phyloP scores from a whole-genome alignment of 1,140 invertebrate genomes.

The Bombus difficillimus region DNA sequence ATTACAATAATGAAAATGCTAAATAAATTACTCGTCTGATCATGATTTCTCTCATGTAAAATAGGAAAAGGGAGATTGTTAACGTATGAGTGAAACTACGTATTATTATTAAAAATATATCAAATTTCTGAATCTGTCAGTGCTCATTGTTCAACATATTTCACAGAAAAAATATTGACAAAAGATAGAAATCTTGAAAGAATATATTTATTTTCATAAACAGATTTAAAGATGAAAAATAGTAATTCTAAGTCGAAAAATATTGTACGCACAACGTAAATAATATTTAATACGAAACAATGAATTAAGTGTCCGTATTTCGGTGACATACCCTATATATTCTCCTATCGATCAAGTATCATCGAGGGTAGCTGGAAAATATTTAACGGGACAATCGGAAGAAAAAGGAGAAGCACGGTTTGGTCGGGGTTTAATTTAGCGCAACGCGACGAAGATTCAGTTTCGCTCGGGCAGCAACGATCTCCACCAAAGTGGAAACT shows the following conservation, averaged over 20 bases:
- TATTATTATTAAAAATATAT: no score
- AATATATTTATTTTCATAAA: no score
- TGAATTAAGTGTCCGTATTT: neutral
- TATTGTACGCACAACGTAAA: no score
- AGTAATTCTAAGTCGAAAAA: no score
- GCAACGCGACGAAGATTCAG: slow-evolving; percentile 14
- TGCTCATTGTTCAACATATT: no score
- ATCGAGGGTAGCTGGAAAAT: neutral
- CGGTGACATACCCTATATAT: neutral
- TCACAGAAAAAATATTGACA: no score
- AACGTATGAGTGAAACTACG: no score
- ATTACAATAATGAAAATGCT: neutral
- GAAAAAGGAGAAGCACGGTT: neutral
- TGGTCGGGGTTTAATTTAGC: slow-evolving; percentile 35
- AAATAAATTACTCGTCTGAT: neutral
- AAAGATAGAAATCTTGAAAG: no score
- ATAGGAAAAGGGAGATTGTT: no score
- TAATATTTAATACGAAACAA: neutral
- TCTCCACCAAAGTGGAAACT: slow-evolving; percentile 53
- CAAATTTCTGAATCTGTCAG: no score
- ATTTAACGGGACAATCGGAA: neutral
- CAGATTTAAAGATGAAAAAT: no score
- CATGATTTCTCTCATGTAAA: neutral
- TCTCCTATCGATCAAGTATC: neutral
- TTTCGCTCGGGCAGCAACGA: slow-evolving; percentile 43